Conservation (phyloP, 2,113 vertebrate species). For the Sturnus vulgaris region DNA sequence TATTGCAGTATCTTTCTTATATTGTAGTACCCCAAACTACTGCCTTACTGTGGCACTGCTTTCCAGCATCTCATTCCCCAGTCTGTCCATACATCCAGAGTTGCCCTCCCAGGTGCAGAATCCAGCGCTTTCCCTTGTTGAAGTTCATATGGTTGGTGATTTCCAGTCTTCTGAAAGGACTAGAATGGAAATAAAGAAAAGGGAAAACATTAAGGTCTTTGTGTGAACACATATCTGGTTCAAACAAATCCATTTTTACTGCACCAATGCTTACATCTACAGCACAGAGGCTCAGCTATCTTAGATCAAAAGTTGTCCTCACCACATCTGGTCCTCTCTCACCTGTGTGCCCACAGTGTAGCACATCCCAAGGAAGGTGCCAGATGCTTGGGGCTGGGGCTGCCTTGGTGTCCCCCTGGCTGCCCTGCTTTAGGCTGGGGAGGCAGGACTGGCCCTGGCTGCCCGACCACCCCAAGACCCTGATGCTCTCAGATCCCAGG, state of each 20-base stretch:
- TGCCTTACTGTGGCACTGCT: background rate
- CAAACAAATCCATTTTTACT: background rate
- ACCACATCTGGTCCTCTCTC: too few species aligned
- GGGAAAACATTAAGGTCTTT: background rate
- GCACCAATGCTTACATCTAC: background rate
- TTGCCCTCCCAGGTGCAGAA: background rate
- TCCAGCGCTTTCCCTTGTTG: background rate
- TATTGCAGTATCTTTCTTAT: background rate
- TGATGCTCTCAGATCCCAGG: background rate
- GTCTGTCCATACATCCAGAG: accelerated
- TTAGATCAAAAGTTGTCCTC: background rate
- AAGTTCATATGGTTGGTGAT: background rate
- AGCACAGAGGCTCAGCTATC: background rate
- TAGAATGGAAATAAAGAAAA: background rate
- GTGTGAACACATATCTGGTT: background rate
- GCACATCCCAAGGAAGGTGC: background rate
- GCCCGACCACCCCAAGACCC: background rate
- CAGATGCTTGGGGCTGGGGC: background rate
- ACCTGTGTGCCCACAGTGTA: too few species aligned
- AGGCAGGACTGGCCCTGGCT: background rate
- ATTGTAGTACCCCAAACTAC: background rate
- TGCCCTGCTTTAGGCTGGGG: background rate
- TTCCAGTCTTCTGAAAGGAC: background rate
- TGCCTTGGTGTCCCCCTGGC: accelerated
- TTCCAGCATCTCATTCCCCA: background rate